phyloP scores from a whole-genome alignment of 2,113 vertebrate species.

The Myodes glareolus region DNA sequence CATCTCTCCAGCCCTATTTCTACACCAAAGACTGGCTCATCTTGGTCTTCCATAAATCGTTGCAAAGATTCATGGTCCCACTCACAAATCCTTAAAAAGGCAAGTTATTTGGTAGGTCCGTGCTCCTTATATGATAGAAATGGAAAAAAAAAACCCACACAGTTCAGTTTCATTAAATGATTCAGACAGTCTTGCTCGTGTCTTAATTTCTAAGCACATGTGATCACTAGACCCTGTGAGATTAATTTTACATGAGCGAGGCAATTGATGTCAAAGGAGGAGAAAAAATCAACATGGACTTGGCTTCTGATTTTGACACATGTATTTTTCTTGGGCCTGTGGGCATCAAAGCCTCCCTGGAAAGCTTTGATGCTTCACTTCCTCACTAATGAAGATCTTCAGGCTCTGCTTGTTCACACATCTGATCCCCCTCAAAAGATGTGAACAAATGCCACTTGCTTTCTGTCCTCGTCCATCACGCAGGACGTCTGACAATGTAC shows the following conservation, averaged over 20 bases:
- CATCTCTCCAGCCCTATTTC: neutral
- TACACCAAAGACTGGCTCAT: neutral
- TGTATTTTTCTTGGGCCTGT: constrained; percentile 68
- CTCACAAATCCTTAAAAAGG: neutral
- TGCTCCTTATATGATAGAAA: neutral
- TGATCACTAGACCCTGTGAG: constrained; percentile 31
- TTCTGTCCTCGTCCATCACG: constrained; percentile 64
- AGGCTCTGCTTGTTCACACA: constrained; percentile 52
- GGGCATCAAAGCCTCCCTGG: constrained; percentile 58
- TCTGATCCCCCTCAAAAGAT: constrained; percentile 51
- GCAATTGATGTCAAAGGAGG: constrained; percentile 65
- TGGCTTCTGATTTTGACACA: constrained; percentile 62
- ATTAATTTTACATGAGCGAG: constrained; percentile 69
- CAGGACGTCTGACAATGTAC: constrained; percentile 57
- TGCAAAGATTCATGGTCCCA: neutral
- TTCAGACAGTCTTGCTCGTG: constrained; percentile 2
- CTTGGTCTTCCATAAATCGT: neutral
- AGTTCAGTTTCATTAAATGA: constrained; percentile 4
- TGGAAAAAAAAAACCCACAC: neutral
- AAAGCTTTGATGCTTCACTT: constrained; percentile 66
- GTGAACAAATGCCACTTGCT: constrained; percentile 73
- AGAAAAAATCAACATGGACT: constrained; percentile 42
- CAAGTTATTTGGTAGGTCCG: neutral
- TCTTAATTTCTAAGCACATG: constrained; percentile 73
- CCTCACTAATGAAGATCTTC: constrained; percentile 73